Conservation (phyloP, 2,797 vertebrate species). For the Rhyacichthys aspro region DNA sequence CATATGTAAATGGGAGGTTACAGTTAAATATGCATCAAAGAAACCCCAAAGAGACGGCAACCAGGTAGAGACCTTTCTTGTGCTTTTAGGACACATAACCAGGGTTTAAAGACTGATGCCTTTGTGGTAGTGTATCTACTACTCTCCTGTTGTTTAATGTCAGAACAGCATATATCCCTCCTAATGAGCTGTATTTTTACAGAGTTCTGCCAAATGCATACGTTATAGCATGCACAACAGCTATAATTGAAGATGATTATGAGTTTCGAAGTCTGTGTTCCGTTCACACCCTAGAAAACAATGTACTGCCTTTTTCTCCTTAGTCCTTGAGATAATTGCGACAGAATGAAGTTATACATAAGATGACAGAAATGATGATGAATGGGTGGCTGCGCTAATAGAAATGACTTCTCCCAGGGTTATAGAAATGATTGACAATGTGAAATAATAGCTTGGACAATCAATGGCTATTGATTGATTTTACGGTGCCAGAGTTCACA, state of each 20-base stretch:
- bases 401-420: slow-evolving; percentile 61
- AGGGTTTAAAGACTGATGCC: no score
- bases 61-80: no score
- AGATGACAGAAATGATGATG: slow-evolving; percentile 72
- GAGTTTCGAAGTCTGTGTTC: slow-evolving; percentile 32
- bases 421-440: slow-evolving; percentile 55
- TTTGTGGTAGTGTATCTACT: no score
- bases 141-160: no score
- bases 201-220: no score
- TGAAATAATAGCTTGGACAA: slow-evolving; percentile 65
- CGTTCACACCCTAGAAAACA: slow-evolving; percentile 44
- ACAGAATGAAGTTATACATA: slow-evolving; percentile 53
- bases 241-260: slow-evolving; percentile 22
- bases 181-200: no score
- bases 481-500: slow-evolving; percentile 52
- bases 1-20: no score
- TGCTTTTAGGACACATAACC: no score
- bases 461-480: slow-evolving; percentile 70
- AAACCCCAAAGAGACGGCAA: no score
- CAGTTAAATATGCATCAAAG: no score
- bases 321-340: slow-evolving; percentile 49
- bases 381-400: slow-evolving; percentile 59
- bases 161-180: no score
- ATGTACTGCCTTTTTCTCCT: slow-evolving; percentile 4
- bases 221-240: no score